Evolutionary conservation across 2,888 invertebrate genomes (phyloP), one percentile per base, ranked within the genome.

Genomic region (Choreutis nemorana): DNA sequence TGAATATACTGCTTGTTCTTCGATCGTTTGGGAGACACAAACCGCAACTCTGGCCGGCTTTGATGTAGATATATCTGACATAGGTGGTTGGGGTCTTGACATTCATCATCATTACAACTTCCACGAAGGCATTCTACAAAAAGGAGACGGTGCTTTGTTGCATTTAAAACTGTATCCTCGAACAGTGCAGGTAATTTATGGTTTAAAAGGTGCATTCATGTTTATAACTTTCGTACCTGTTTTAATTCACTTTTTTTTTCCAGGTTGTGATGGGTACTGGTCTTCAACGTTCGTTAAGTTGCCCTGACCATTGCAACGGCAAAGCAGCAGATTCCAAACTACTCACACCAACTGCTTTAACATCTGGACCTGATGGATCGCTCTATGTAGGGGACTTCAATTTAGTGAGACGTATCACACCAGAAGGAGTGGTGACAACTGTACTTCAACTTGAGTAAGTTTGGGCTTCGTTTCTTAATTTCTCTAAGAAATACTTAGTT

Each of bases 71-170:
- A 96, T 97, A 40, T 95, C 97, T 0, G 96, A 97, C 59, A 91
- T 97, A 30, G 97, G 97, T 1, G 96, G 96, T 26, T 99, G 97
- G 97, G 96, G 97, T 28, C 78, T 99, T 30, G 94, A 98, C 61
- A 94, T 97, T 39, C 97, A 98, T 71, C 98, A 99, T 68, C 94
- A 96, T 64, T 97, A 97, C 71, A 98, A 99, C 66, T 96, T 96
- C 83, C 94, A 97, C 56, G 97, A 98, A 81, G 97, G 94, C 12
- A 97, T 98, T 38, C 79, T 99, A 24, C 97, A 99, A 65, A 97
- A 97, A 62, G 99, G 99, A 21, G 96, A 97, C 56, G 98, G 99
- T 30, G 92, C 94, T 2, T 90, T 95, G 23, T 82, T 97, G 18
- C 96, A 97, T 65, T 85, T 98, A 67, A 96, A 94, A 54, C 91